Conservation (phyloP, 2,888 invertebrate species). For the Tipula unca region DNA sequence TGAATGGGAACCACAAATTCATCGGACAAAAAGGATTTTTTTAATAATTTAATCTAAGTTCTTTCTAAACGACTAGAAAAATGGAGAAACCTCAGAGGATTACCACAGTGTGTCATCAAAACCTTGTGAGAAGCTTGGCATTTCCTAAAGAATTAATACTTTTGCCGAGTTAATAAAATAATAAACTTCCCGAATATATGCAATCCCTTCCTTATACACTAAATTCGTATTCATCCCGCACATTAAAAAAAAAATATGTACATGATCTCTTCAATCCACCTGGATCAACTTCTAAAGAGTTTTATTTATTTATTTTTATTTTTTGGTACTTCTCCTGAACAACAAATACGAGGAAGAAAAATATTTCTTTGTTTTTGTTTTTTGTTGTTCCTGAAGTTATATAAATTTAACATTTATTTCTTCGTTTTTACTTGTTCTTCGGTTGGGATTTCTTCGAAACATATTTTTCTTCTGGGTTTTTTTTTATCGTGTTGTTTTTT, state of each 20-base stretch:
- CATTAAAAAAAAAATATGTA: neutral
- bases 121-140: too few species aligned
- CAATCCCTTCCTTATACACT: neutral
- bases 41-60: too few species aligned
- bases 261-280: conserved; percentile 8
- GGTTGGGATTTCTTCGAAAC: neutral
- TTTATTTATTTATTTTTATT: neutral
- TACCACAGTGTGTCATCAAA: too few species aligned
- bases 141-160: too few species aligned
- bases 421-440: neutral
- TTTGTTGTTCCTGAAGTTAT: neutral
- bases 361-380: neutral
- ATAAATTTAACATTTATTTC: neutral
- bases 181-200: neutral
- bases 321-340: neutral
- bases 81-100: too few species aligned
- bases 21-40: too few species aligned
- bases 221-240: neutral
- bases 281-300: conserved; percentile 4
- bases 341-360: neutral
- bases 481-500: neutral
- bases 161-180: neutral
- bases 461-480: neutral
- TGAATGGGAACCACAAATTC: too few species aligned
- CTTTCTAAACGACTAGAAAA: too few species aligned